Evolutionary conservation across 2,797 vertebrate genomes (phyloP).

Genomic region (Poecilia velifera): DNA sequence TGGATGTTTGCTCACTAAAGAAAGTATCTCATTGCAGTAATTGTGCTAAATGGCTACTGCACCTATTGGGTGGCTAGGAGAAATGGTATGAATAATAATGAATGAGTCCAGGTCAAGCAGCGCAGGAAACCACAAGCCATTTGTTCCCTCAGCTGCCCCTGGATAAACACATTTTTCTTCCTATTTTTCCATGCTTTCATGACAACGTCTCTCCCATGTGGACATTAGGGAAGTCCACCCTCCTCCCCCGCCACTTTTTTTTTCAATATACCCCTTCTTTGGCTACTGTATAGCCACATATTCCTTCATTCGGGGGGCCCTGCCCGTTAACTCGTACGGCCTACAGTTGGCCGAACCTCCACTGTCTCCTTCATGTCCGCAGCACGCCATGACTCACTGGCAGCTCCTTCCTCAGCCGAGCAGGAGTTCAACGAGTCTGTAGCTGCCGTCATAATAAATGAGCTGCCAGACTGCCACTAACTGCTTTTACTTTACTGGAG

Average conservation of each 20-base stretch:
- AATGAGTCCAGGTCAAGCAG: conserved; percentile 38
- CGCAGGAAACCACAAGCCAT: conserved; percentile 57
- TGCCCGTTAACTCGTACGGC: conserved; percentile 55
- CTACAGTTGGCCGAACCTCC: conserved; percentile 45
- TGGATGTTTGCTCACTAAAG: conserved; percentile 28
- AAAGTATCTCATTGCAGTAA: conserved; percentile 53
- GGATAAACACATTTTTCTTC: conserved; percentile 57
- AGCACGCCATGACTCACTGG: conserved; percentile 70
- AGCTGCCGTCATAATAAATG: conserved; percentile 76
- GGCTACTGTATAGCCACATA: conserved; percentile 62
- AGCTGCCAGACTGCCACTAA: conserved; percentile 69
- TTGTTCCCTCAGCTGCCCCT: conserved; percentile 52
- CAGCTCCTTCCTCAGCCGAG: conserved; percentile 63
- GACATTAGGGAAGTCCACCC: conserved; percentile 36
- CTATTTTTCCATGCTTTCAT: conserved; percentile 59
- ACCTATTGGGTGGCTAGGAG: conserved; percentile 57
- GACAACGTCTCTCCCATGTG: conserved; percentile 54
- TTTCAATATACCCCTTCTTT: conserved; percentile 53
- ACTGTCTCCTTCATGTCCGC: conserved; percentile 68
- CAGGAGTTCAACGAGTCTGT: conserved; percentile 67
- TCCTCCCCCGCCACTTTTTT: neutral
- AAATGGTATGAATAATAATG: conserved; percentile 70
- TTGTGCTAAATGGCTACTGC: conserved; percentile 55
- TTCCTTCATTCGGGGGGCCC: conserved; percentile 57
- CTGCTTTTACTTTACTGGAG: conserved; percentile 57